Conservation (phyloP, 2,797 vertebrate species). For the Discoglossus pictus region DNA sequence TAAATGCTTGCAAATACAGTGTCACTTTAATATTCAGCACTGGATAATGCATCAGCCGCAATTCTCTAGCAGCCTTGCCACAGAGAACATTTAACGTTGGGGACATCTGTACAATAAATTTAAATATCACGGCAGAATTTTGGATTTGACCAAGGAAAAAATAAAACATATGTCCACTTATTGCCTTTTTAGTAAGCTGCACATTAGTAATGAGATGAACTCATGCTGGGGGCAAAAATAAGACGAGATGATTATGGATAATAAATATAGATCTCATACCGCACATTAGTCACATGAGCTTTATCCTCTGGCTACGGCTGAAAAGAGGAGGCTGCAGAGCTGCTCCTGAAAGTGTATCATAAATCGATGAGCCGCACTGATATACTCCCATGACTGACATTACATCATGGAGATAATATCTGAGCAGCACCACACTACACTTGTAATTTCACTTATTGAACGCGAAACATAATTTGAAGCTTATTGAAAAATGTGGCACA, state of each 20-base stretch:
- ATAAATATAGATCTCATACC: conserved; percentile 7
- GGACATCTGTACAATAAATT: too few relatives aligned
- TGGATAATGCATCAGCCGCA: too few relatives aligned
- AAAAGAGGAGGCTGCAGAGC: not conserved
- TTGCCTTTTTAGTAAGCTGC: too few relatives aligned
- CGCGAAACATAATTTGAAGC: conserved; percentile 38
- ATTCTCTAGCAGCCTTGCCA: too few relatives aligned
- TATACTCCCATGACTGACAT: conserved; percentile 17
- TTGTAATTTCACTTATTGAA: conserved; percentile 41
- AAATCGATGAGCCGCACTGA: conserved; percentile 15
- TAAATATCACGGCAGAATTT: too few relatives aligned
- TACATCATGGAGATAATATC: conserved; percentile 42
- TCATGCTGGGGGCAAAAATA: not conserved
- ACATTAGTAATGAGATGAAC: not conserved
- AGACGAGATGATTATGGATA: conserved; percentile 13
- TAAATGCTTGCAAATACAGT: too few relatives aligned
- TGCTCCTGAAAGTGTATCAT: not conserved
- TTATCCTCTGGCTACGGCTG: not conserved
- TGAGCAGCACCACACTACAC: conserved; percentile 11
- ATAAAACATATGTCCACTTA: too few relatives aligned
- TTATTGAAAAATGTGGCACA: conserved; percentile 38
- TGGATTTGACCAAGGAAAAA: too few relatives aligned
- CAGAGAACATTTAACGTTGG: too few relatives aligned
- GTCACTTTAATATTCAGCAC: too few relatives aligned
- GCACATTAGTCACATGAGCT: not conserved